phyloP scores from a whole-genome alignment of 2,113 vertebrate species.

The Jacana jacana region DNA sequence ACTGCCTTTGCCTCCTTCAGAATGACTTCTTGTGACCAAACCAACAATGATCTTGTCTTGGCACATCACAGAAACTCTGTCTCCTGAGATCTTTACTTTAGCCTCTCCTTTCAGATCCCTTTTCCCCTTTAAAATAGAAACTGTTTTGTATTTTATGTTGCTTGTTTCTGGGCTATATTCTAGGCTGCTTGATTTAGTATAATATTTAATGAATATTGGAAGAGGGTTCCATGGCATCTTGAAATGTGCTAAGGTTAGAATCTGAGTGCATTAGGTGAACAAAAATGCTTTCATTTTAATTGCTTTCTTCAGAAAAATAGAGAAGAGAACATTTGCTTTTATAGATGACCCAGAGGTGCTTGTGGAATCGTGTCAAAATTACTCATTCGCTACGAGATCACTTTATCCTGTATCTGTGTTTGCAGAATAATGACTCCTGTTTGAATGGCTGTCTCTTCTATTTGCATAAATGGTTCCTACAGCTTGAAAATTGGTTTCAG shows the following conservation, averaged over 20 bases:
- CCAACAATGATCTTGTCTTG: neutral
- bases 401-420: slow-evolving; percentile 25
- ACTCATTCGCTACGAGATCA: slow-evolving; percentile 28
- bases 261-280: neutral
- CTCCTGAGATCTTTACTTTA: neutral
- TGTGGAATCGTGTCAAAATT: slow-evolving; percentile 39
- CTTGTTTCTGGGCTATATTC: neutral
- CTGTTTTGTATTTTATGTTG: neutral
- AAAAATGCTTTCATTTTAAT: neutral
- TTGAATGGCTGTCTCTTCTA: slow-evolving; percentile 37
- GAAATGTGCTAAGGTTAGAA: neutral
- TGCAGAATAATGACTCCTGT: slow-evolving; percentile 9
- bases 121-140: neutral
- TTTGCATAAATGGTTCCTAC: slow-evolving; percentile 44
- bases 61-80: neutral
- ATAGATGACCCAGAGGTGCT: neutral
- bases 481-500: slow-evolving; percentile 53
- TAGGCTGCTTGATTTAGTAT: neutral
- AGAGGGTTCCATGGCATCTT: neutral
- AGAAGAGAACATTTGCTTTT: neutral
- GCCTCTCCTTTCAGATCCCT: neutral
- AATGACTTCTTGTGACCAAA: neutral
- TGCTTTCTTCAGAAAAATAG: neutral
- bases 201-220: neutral
- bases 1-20: neutral